Evolutionary conservation across 2,888 invertebrate genomes (phyloP), one percentile per base, ranked within the genome.

Genomic region (Sycophila texana): DNA sequence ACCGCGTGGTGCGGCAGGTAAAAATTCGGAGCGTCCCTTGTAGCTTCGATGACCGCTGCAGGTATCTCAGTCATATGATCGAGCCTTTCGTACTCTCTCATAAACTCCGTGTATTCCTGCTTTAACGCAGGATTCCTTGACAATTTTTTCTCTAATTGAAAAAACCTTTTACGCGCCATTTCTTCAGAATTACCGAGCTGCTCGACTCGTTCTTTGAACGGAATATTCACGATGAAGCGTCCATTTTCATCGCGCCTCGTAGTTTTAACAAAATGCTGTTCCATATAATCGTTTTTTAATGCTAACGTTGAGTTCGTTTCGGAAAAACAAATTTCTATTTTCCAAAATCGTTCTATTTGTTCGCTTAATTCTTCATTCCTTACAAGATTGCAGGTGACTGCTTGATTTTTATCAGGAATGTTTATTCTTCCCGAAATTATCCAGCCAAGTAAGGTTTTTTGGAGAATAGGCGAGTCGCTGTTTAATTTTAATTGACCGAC

Each of bases 391-490:
- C 55, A 55, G 1, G n/a, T n/a, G n/a, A 55, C 18, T 55, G 2
- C n/a, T 14, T 55, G 4, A 18, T 16, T 7, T 1, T 4, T n/a
- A 1, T 26, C 4, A 4, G 16, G 26, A 63, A 39, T 30, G 4
- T 39, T 18, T 2, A 16, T 20, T 20, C 51, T 20, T n/a, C 74
- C 76, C 2, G 60, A 57, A 0, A 77, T 10, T 0, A 81, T 49
- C 79, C 78, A 82, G 1, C 76, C 81, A 0, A 80, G 16, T 18
- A 60, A 13, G 0, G 75, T 82, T 30, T 81, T 80, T 60, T 67
- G 73, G 18, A 39, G 61, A 0, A 7, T 47, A 20, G 26, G 66
- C 49, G 16, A 7, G 0, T 47, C n/a, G 4, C 58, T 57, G 4
- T 63, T 14, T 20, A 75, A 0, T 12, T 22, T n/a, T 4, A 72